Base-by-base conservation (phyloP, 2,797 vertebrate genomes). In the Catamblyrhynchus diadema region DNA sequence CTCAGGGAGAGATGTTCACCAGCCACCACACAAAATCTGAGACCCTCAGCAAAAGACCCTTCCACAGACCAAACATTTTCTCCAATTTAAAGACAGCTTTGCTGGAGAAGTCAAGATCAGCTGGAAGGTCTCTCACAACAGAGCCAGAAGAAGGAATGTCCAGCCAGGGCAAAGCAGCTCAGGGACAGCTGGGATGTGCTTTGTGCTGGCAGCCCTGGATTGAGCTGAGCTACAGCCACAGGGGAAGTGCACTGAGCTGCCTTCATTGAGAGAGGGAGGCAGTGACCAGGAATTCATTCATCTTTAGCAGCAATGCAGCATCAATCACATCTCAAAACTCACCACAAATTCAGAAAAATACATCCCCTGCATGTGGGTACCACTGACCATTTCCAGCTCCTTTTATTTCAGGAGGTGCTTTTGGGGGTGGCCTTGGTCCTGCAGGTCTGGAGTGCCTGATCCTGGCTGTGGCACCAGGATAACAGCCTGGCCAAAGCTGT, bases 161-260 rank as follows among this genome's bases (percentile, higher is more conserved):
- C 78, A 42, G 45, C 54, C 45, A 42, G 27, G n/a, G 22, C 13
- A 51, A 51, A 74, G 71, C 59, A 94, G 57, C 53, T 59, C 28
- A 8, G 17, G 32, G 37, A 8, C 56, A 90, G 45, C 9, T 0
- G 0, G 70, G 41, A 56, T 0, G 2, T 0, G 2, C 20, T 62
- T 50, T 83, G 30, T 3, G 3, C 33, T 84, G 93, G 32, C 28
- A 59, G 2, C 30, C 13, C 69, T 14, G 10, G 30, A 18, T 45
- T 0, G 0, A 81, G 57, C 41, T 82, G 86, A 66, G 71, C 56
- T 61, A 24, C 67, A 67, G 4, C 6, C 3, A 3, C 30, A 72
- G 41, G 35, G 6, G 24, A 60, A n/a, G 10, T 4, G 10, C 2
- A 4, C 12, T 24, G 51, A 77, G 48, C 64, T 91, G 71, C 24